These are phyloP conservation scores for Brachylomia viminalis DNA, from an alignment of 2,888 invertebrate species.

Conservation along the genomic window DNA sequence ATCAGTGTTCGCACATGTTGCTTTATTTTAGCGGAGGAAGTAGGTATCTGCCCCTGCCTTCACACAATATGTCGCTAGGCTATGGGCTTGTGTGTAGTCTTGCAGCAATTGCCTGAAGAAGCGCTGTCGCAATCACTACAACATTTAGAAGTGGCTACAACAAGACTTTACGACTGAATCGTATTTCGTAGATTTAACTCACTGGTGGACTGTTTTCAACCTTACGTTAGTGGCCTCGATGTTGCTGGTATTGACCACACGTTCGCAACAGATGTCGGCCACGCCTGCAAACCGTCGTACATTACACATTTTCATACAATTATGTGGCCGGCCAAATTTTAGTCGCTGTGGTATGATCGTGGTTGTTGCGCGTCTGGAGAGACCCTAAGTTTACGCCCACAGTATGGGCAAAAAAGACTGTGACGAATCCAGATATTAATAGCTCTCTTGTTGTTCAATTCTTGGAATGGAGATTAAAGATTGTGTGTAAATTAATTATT, in stretches of 20 bases:
- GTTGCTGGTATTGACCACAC: neutral
- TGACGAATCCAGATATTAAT: conserved; percentile 69
- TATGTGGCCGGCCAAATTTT: neutral
- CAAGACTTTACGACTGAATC: neutral
- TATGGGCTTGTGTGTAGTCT: neutral
- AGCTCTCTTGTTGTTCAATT: conserved; percentile 60
- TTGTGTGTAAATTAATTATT: conserved; percentile 63
- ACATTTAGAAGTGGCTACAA: neutral
- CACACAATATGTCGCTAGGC: too few species aligned
- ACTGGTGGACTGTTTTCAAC: too few species aligned
- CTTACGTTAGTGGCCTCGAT: neutral
- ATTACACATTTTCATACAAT: neutral
- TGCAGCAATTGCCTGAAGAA: neutral
- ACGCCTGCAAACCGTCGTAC: too few species aligned
- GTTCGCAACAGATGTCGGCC: neutral
- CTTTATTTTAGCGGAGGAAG: too few species aligned
- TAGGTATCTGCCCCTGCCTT: too few species aligned
- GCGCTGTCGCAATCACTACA: too few species aligned
- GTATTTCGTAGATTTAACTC: neutral
- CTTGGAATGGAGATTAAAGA: conserved; percentile 62
- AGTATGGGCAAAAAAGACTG: conserved; percentile 65
- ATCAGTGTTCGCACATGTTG: too few species aligned
- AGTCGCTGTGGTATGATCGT: neutral
- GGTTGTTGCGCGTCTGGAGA: neutral
- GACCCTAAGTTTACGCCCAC: conserved; percentile 58